Percentiles rank a stretch among this genome's conserved stretches.
Conservation (phyloP, 2,797 vertebrate genomes). For the Acrossocheilus fasciatus region DNA sequence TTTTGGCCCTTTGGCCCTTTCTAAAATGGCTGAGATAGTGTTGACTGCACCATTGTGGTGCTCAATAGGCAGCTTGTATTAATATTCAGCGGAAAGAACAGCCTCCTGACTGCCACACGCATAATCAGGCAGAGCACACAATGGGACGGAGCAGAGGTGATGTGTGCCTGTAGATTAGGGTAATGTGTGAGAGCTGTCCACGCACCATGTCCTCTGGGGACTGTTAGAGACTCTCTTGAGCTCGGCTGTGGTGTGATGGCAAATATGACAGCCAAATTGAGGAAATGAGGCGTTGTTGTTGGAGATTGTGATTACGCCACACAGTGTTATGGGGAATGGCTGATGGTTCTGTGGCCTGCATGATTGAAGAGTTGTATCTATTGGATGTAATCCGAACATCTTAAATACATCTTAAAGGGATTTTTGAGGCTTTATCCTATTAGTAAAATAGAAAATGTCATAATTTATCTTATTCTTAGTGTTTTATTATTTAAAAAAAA, state of each 20-base stretch:
- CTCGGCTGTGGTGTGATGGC: conserved; percentile 17
- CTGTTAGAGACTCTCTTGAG: conserved; percentile 15
- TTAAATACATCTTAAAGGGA: not conserved
- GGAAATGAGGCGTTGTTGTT: conserved; percentile 18
- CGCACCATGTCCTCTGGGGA: conserved; percentile 12
- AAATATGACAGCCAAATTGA: conserved; percentile 26
- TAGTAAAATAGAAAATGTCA: not conserved
- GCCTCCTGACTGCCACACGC: conserved; percentile 44
- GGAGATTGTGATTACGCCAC: not conserved
- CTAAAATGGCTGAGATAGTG: conserved; percentile 50
- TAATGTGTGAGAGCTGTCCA: conserved; percentile 25
- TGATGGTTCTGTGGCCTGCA: not conserved
- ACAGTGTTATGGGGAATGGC: not conserved
- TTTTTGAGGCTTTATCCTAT: not conserved
- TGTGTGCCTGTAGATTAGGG: conserved; percentile 42
- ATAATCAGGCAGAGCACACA: conserved; percentile 56
- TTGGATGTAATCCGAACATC: not conserved
- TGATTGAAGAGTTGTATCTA: not conserved
- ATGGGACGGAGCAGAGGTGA: conserved; percentile 40
- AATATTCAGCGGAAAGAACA: conserved; percentile 53
- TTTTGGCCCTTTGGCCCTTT: conserved; percentile 30
- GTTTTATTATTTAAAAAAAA: not conserved
- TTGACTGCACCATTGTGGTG: conserved; percentile 46
- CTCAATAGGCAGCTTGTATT: conserved; percentile 59
- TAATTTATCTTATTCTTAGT: not conserved